A percentile compares a stretch with the other conserved stretches of the same genome.
Evolutionary conservation across 2,113 vertebrate genomes (phyloP).

Genomic region (Haemorhous mexicanus): DNA sequence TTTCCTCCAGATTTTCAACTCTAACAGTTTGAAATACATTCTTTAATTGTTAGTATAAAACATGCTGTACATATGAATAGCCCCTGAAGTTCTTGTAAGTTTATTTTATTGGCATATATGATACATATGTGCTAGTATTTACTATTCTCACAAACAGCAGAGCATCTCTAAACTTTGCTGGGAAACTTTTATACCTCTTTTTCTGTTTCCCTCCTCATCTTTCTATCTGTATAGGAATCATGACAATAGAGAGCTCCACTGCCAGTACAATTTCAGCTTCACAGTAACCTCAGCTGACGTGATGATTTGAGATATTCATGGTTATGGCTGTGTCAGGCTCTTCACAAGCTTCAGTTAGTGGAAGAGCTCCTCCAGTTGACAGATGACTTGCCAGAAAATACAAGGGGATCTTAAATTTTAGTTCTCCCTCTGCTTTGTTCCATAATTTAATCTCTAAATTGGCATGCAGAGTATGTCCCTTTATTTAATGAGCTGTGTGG

Average conservation of each 20-base stretch:
- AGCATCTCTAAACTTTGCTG: background rate
- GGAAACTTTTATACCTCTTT: background rate
- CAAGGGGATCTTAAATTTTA: slow-evolving; percentile 34
- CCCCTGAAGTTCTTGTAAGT: background rate
- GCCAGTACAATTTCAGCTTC: slow-evolving; percentile 32
- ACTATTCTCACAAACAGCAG: background rate
- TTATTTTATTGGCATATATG: background rate
- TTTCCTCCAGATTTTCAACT: background rate
- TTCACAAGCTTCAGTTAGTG: slow-evolving; percentile 25
- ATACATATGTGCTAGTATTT: rapidly evolving
- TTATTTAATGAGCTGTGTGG: slow-evolving; percentile 35
- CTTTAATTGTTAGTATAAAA: background rate
- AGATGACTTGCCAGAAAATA: slow-evolving; percentile 49
- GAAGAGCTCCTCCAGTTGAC: slow-evolving; percentile 23
- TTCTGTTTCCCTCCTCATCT: background rate
- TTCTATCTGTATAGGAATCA: background rate
- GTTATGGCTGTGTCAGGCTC: slow-evolving; percentile 19
- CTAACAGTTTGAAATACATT: background rate
- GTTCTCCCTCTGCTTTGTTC: slow-evolving; percentile 23
- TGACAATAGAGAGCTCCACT: slow-evolving; percentile 31
- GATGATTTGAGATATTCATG: background rate
- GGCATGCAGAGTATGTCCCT: background rate
- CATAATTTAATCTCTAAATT: slow-evolving; percentile 45
- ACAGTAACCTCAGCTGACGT: slow-evolving; percentile 9
- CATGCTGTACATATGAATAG: background rate